Evolutionary conservation across 2,888 invertebrate species (phyloP).

Genomic region (Automeris io): DNA sequence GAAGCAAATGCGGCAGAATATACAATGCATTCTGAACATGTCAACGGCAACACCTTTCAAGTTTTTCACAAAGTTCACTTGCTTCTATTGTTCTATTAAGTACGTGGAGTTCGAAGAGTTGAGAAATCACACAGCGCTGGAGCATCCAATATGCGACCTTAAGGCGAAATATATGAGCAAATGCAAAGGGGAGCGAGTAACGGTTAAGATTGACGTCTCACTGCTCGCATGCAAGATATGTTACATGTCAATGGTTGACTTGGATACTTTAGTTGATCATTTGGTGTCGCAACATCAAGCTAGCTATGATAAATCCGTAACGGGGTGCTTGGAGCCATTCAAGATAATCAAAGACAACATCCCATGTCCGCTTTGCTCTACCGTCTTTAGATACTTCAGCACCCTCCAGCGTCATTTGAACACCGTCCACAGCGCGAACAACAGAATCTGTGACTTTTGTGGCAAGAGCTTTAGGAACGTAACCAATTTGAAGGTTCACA

Average conservation of each 20-base stretch:
- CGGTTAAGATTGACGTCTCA: conserved; percentile 55
- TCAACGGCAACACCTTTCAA: conserved; percentile 62
- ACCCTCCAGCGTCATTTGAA: conserved; percentile 56
- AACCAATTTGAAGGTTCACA: conserved; percentile 52
- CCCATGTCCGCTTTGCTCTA: conserved; percentile 51
- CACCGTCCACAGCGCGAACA: conserved; percentile 56
- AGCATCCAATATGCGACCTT: conserved; percentile 55
- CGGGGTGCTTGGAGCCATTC: conserved; percentile 53
- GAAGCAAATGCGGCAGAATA: conserved; percentile 52
- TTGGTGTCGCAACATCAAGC: conserved; percentile 47
- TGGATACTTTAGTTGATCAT: conserved; percentile 53
- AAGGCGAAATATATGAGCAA: conserved; percentile 54
- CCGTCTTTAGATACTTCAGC: conserved; percentile 53
- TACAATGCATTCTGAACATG: conserved; percentile 58
- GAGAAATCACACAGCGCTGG: conserved; percentile 40
- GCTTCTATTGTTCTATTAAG: conserved; percentile 58
- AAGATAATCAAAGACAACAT: conserved; percentile 55
- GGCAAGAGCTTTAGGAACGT: conserved; percentile 53
- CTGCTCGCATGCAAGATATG: conserved; percentile 50
- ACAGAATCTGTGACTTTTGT: conserved; percentile 61
- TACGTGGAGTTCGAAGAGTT: conserved; percentile 56
- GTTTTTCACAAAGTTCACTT: conserved; percentile 54
- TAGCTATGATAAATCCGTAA: conserved; percentile 48
- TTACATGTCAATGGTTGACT: conserved; percentile 29
- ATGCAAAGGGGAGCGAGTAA: conserved; percentile 56